A percentile compares a stretch with the other conserved stretches of the same genome.
Evolutionary conservation across 2,113 vertebrate genomes (phyloP).

Genomic region (Dicrurus megarhynchus): DNA sequence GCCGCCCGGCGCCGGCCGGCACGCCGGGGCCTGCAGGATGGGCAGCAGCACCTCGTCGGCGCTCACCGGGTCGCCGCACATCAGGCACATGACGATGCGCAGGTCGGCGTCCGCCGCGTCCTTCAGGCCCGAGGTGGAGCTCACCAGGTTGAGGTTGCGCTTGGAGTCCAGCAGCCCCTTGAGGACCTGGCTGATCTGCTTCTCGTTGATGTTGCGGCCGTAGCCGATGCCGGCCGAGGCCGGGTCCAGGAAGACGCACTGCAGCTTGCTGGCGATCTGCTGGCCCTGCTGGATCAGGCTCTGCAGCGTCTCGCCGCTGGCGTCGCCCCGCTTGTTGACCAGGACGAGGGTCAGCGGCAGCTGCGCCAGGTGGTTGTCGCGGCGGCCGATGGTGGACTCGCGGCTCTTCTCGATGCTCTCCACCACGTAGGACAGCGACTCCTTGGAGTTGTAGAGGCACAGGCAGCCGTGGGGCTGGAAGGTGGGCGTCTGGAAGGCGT

Average conservation of each 20-base stretch:
- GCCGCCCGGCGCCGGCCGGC: conserved; percentile 75
- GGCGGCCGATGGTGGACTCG: conserved; percentile 82
- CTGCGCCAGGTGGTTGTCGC: conserved; percentile 81
- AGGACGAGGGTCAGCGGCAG: conserved; percentile 86
- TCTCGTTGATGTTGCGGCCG: conserved; percentile 89
- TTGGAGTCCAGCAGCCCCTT: conserved; percentile 87
- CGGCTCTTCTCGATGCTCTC: conserved; percentile 93
- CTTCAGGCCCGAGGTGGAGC: conserved; percentile 75
- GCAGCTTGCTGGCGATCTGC: conserved; percentile 87
- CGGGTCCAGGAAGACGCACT: conserved; percentile 88
- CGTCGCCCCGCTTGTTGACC: conserved; percentile 90
- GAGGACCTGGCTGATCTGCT: conserved; percentile 88
- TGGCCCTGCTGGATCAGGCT: conserved; percentile 91
- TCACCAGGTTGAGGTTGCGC: conserved; percentile 74
- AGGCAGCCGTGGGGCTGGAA: conserved; percentile 95
- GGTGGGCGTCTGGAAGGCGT: conserved; percentile 93
- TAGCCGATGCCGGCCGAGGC: conserved; percentile 87
- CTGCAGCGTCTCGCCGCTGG: conserved; percentile 90
- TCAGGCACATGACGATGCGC: conserved; percentile 89
- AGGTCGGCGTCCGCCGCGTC: conserved; percentile 84
- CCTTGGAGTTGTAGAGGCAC: conserved; percentile 97
- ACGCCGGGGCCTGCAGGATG: conserved; percentile 84
- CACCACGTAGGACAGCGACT: conserved; percentile 91
- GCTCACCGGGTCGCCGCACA: conserved; percentile 90
- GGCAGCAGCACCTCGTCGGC: conserved; percentile 88